Evolutionary conservation across 2,888 invertebrate species (phyloP), one percentile per base, ranked within the genome.

Genomic region (Heliconius ethilla): DNA sequence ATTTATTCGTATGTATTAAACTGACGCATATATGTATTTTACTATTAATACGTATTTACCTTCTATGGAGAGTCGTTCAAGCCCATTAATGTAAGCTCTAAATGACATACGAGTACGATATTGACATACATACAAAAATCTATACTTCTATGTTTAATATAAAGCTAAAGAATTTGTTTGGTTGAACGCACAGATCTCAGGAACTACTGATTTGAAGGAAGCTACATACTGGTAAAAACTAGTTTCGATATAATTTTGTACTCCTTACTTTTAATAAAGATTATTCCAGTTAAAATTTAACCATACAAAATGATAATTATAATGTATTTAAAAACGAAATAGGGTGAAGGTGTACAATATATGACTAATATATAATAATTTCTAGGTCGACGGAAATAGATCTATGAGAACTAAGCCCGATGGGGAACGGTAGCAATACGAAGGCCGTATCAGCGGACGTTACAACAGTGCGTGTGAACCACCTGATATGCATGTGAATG

Each of bases 311-410:
- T 15, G 15, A 66, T 66, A 33, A 66, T n/a, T 51, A 33, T 15
- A 33, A 55, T 55, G 9, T 51, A 33, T 63, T 25, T 62, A 33
- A 40, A 22, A 45, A 40, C 25, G 18, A 10, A 59, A 51, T 75
- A 10, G 9, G 25, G 37, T 67, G 67, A 65, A 63, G 25, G 51
- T 63, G 27, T 63, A 37, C 9, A 45, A 73, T 59, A 62, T 59
- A 70, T 75, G 70, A 75, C 72, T 77, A 75, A 79, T 67, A 75
- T 27, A 59, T 33, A 72, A 65, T 25, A 70, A 51, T 78, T 81
- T 75, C 40, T 82, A 78, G 82, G 82, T 70, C 82, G 79, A 74
- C 82, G 82, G 83, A 82, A 79, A 82, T 79, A 79, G 79, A 80
- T 79, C 80, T 78, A 83, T 83, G 83, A 81, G 81, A 83, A 81